Percentiles rank a stretch among this genome's conserved stretches.
phyloP scores from a whole-genome alignment of 2,888 invertebrate genomes.

The Monochamus alternatus region DNA sequence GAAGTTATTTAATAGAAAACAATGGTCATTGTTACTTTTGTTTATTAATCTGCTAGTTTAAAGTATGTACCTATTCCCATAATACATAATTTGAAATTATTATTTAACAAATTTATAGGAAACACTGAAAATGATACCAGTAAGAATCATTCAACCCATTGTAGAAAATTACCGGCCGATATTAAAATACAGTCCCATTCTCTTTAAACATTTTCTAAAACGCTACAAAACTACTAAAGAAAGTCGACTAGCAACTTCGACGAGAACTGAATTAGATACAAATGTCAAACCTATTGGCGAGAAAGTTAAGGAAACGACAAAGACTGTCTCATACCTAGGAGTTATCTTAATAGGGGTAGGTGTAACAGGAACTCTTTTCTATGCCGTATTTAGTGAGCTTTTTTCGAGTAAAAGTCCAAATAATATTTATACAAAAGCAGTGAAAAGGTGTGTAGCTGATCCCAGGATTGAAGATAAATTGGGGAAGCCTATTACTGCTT shows the following conservation, averaged over 20 bases:
- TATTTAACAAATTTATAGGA: background rate
- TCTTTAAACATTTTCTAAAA: conserved; percentile 41
- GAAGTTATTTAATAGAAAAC: background rate
- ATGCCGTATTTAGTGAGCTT: conserved; percentile 87
- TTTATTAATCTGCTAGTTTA: too few relatives aligned
- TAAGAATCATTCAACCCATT: conserved; percentile 43
- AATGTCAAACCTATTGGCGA: conserved; percentile 80
- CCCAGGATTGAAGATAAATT: conserved; percentile 85
- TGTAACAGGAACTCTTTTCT: conserved; percentile 87
- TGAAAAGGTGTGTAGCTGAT: conserved; percentile 84
- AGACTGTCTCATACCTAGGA: conserved; percentile 89
- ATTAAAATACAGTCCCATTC: conserved; percentile 43
- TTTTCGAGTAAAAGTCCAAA: conserved; percentile 92
- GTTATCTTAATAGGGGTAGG: conserved; percentile 83
- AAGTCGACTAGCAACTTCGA: conserved; percentile 40
- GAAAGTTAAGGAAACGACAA: conserved; percentile 91
- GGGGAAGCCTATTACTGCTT: conserved; percentile 92
- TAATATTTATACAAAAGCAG: conserved; percentile 86
- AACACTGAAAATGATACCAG: conserved; percentile 41
- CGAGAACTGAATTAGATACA: conserved; percentile 63
- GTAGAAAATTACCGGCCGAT: conserved; percentile 40
- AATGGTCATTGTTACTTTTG: too few relatives aligned
- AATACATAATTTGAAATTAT: background rate
- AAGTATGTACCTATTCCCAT: background rate
- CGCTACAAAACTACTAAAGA: conserved; percentile 48